Base-by-base conservation (phyloP, 2,113 vertebrate species). In the Galemys pyrenaicus region DNA sequence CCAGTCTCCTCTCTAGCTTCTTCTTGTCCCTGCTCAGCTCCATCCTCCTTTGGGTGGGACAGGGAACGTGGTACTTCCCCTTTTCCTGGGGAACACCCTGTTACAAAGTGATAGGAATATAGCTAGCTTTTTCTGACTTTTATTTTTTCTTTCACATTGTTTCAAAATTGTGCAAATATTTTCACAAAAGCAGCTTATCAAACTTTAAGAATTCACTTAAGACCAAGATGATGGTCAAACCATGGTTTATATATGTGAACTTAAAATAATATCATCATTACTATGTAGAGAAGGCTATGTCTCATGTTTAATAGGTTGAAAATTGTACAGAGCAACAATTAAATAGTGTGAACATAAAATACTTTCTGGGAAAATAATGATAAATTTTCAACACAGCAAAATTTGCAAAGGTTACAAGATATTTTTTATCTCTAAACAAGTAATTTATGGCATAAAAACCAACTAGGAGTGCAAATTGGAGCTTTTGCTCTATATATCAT, bases 371-470 rank as follows among this genome's bases (percentile, higher is more conserved):
- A 89, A n/a, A 92, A 91, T 41, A 92, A 82, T 91, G 41, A 94
- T 91, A 83, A 84, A 89, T 95, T 95, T 82, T 80, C 87, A 79
- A 37, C n/a, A 81, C 54, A 91, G 74, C 41, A 93, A 96, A 93
- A 82, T 32, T 64, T 79, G 5, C 32, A 86, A 94, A 96, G 64
- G 70, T 92, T 91, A 78, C 13, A 70, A 89, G 68, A 86, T 28
- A 83, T 96, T 64, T 89, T 93, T 58, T 60, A 75, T 93, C 68
- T 81, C 87, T 86, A 68, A 17, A 73, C 79, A 93, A 68, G 58
- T 86, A 93, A 92, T 91, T 95, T 89, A 79, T 91, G 65, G 54
- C 54, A 74, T 67, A 94, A 94, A 89, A 93, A 4, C 24, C 64
- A 87, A 93, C 74, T 8, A 94, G 26, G 28, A 91, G 5, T 83